Percentiles rank a stretch among this genome's conserved stretches.
Evolutionary conservation across 2,888 invertebrate genomes (phyloP).

Genomic region (Diplazon laetatorius): DNA sequence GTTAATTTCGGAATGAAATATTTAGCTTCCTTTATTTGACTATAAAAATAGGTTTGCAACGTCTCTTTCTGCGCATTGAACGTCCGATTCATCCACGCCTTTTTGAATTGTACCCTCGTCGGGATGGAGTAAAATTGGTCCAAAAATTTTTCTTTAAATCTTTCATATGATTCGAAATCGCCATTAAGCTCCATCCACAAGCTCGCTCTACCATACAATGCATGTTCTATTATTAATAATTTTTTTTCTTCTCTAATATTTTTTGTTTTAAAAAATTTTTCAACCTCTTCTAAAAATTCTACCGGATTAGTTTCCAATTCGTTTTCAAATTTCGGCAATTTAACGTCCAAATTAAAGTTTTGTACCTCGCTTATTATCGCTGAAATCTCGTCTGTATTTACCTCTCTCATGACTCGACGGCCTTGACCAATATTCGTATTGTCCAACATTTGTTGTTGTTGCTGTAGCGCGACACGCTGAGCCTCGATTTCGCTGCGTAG

Average conservation of each 20-base stretch:
- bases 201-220: not conserved
- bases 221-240: not conserved
- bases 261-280: slow-evolving; percentile 11
- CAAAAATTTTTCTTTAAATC: slow-evolving; percentile 22
- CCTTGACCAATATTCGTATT: not conserved
- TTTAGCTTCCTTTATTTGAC: not conserved
- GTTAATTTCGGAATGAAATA: not conserved
- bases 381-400: not conserved
- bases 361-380: not conserved
- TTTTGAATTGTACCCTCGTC: slow-evolving; percentile 28
- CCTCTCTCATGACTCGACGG: not conserved
- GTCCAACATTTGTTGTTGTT: not conserved
- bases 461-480: not conserved
- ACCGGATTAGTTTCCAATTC: slow-evolving; percentile 16
- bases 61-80: not conserved
- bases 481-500: not conserved
- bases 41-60: not conserved
- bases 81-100: slow-evolving; percentile 14
- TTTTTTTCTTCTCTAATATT: slow-evolving; percentile 7
- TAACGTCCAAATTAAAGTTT: not conserved
- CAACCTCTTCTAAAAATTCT: slow-evolving; percentile 28
- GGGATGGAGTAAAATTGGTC: slow-evolving; percentile 34
- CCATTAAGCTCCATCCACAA: not conserved
- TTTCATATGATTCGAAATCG: slow-evolving; percentile 10
- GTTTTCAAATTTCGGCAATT: slow-evolving; percentile 7